A percentile compares a stretch with the other conserved stretches of the same genome.
phyloP scores from a whole-genome alignment of 2,113 vertebrate species.

The Ramphastos sulfuratus region DNA sequence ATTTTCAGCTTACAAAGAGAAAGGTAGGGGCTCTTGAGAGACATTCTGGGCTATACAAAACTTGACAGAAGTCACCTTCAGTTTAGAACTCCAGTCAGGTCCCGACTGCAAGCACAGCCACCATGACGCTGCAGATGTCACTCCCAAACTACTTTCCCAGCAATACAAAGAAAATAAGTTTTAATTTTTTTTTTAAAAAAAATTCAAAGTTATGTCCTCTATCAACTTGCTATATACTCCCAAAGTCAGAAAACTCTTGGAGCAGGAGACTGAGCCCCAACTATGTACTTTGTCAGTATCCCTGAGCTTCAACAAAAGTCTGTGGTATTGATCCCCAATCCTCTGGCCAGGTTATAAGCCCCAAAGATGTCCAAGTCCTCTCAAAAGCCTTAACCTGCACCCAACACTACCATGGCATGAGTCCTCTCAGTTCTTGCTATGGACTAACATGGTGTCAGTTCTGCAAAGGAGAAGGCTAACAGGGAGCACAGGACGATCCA shows the following conservation, averaged over 20 bases:
- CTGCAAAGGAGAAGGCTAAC: not conserved
- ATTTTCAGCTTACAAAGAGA: not conserved
- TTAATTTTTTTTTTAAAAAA: too few relatives aligned
- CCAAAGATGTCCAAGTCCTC: not conserved
- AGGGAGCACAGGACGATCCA: not conserved
- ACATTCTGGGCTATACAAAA: not conserved
- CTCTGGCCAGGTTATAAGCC: not conserved
- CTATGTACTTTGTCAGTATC: accelerated
- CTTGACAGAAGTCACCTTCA: not conserved
- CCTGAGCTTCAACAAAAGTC: not conserved
- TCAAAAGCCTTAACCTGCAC: not conserved
- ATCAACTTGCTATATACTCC: not conserved
- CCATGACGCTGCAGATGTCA: not conserved
- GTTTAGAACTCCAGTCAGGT: not conserved
- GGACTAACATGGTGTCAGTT: accelerated
- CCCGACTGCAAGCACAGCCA: not conserved
- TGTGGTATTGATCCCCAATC: not conserved
- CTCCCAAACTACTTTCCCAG: not conserved
- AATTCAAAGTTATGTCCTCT: not conserved
- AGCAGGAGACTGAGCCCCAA: not conserved
- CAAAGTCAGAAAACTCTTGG: not conserved
- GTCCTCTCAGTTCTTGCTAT: not conserved
- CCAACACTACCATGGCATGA: accelerated
- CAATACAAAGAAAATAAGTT: not conserved
- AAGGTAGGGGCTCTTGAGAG: not conserved